Conservation (phyloP, 2,888 invertebrate genomes). For the Podotricha telesiphe region DNA sequence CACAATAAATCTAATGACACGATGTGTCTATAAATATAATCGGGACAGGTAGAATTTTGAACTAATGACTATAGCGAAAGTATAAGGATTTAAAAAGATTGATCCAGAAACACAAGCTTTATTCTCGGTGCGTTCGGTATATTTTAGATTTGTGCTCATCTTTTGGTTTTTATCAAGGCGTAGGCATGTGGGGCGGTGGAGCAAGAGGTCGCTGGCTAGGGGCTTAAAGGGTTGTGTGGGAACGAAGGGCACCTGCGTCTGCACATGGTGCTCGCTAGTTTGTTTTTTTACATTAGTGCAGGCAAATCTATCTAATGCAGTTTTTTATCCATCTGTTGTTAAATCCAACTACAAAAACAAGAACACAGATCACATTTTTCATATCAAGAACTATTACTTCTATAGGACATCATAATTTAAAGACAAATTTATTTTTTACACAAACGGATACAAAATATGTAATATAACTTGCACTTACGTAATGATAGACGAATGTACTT, state of each 20-base stretch:
- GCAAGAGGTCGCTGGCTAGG: slow-evolving; percentile 67
- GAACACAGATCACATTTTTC: neutral
- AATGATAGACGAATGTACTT: neutral
- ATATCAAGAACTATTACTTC: neutral
- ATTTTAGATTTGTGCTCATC: slow-evolving; percentile 50
- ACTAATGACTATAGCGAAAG: slow-evolving; percentile 61
- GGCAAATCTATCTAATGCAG: slow-evolving; percentile 78
- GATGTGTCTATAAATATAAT: slow-evolving; percentile 80
- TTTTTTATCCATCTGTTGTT: slow-evolving; percentile 66
- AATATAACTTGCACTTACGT: neutral
- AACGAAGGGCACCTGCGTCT: slow-evolving; percentile 83
- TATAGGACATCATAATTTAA: neutral
- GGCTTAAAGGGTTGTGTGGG: slow-evolving; percentile 85
- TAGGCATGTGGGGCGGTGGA: slow-evolving; percentile 60
- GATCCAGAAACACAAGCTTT: slow-evolving; percentile 41
- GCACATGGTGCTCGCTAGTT: slow-evolving; percentile 78
- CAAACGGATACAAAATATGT: neutral
- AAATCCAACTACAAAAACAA: slow-evolving; percentile 43
- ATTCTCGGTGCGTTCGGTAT: slow-evolving; percentile 39
- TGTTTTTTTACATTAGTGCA: slow-evolving; percentile 79
- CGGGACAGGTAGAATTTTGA: slow-evolving; percentile 81
- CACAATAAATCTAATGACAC: slow-evolving; percentile 83
- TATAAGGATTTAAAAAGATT: slow-evolving; percentile 51
- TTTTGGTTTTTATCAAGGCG: slow-evolving; percentile 63
- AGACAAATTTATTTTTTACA: neutral